Evolutionary conservation across 1,140 invertebrate genomes (phyloP).

Genomic region (Rhagoletis zephyria): DNA sequence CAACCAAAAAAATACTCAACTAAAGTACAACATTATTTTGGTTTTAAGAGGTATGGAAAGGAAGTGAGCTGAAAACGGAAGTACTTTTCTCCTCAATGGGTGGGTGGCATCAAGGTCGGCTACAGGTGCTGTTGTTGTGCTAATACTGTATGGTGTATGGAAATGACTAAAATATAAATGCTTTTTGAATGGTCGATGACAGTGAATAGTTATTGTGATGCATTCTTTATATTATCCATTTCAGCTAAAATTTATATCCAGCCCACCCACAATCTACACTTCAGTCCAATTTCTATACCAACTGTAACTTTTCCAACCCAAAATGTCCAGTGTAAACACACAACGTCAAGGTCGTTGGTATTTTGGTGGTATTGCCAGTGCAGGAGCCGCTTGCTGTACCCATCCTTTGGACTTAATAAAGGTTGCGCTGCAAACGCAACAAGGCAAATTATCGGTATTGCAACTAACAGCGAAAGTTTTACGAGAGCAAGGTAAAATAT

Average conservation of each 20-base stretch:
- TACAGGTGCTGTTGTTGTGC: not conserved
- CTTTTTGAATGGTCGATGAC: too few species aligned
- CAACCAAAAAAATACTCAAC: conserved; percentile 19
- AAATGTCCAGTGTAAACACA: conserved; percentile 41
- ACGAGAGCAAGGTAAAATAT: conserved; percentile 76
- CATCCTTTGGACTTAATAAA: conserved; percentile 98
- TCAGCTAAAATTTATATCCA: not conserved
- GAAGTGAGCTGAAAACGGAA: conserved; percentile 40
- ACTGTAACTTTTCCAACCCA: not conserved
- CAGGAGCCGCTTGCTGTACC: conserved; percentile 95
- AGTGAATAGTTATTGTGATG: too few species aligned
- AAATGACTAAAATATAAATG: too few species aligned
- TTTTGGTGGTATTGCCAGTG: conserved; percentile 95
- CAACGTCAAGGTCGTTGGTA: conserved; percentile 85
- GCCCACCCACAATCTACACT: conserved; percentile 6
- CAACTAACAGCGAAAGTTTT: conserved; percentile 84
- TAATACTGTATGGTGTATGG: too few species aligned
- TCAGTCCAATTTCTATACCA: not conserved
- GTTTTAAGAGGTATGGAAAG: conserved; percentile 35
- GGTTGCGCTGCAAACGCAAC: conserved; percentile 98
- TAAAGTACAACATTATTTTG: conserved; percentile 30
- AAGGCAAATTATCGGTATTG: conserved; percentile 85
- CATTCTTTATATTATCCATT: not conserved
- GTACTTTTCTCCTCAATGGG: not conserved
- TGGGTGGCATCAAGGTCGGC: not conserved